Evolutionary conservation across 2,888 invertebrate species (phyloP).

Genomic region (Antheraea assamensis): DNA sequence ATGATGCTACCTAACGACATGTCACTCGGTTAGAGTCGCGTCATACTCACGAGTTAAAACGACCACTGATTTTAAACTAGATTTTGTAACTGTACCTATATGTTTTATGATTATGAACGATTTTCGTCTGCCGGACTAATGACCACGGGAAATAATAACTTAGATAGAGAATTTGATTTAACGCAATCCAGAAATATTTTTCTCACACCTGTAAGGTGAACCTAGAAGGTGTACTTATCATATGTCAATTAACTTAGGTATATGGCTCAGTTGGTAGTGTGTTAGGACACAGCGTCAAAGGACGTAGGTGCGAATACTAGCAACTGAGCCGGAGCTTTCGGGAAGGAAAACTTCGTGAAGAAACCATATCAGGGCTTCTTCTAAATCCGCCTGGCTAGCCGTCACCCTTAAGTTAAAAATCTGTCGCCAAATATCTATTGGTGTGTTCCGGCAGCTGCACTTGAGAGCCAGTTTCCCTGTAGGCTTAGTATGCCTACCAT

Average conservation of each 20-base stretch:
- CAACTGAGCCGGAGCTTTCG: neutral
- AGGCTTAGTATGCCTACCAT: too few species aligned
- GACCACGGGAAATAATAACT: neutral
- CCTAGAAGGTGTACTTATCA: too few species aligned
- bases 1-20: conserved; percentile 61
- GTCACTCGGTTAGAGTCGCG: conserved; percentile 56
- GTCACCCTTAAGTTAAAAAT: too few species aligned
- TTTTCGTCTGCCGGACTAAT: neutral
- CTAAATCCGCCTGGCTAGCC: too few species aligned
- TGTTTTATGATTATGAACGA: conserved; percentile 12
- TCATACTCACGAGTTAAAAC: conserved; percentile 42
- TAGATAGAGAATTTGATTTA: neutral
- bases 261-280: too few species aligned
- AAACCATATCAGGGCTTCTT: too few species aligned
- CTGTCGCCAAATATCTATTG: too few species aligned
- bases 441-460: too few species aligned
- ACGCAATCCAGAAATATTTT: neutral
- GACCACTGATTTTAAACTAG: conserved; percentile 26
- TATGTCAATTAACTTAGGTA: too few species aligned
- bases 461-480: too few species aligned
- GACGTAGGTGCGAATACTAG: too few species aligned
- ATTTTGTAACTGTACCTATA: conserved; percentile 20
- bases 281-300: too few species aligned
- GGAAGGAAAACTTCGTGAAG: neutral
- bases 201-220: neutral